Base-by-base conservation (phyloP, 2,797 vertebrate species). In the Epinephelus malabaricus region DNA sequence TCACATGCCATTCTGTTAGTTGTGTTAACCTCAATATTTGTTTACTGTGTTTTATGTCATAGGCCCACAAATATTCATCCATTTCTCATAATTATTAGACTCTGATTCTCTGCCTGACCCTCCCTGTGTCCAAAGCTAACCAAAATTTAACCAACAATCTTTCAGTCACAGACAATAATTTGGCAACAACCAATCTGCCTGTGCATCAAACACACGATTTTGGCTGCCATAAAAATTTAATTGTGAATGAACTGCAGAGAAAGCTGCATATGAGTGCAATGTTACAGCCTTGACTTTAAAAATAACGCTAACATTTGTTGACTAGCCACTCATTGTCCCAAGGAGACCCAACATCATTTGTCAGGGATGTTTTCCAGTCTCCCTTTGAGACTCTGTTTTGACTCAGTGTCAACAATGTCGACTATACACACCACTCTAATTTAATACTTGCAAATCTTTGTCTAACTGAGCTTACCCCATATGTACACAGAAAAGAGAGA, bases 361-460 rank as follows among this genome's bases (percentile, higher is more conserved):
- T 18, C 5, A 23, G 38, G n/a, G 1, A 65, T 79, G 18, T 82
- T 85, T 75, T 70, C 54, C 4, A 10, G 13, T 65, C 23, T 60
- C 15, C 3, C 11, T 69, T 55, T 38, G 18, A 47, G 45, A 62
- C 49, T 47, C 23, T 69, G 27, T 70, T 82, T 69, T 67, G 53
- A 71, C 23, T 51, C 2, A 0, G 0, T 17, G 55, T 86, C 58
- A 83, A 61, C 76, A 73, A 12, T 3, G 14, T 27, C 0, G 47
- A 64, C 50, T 1, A 7, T 2, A 13, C 6, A 11, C 4, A 7
- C 19, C n/a, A 21, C 49, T 65, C 21, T 51, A 27, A 47, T 40
- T 76, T 40, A 6, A 74, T 25, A 7, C 64, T 65, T 70, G 3
- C 40, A 46, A 7, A 25, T 11, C 62, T 45, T 65, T 60, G 55